Conservation (phyloP, 2,797 vertebrate genomes). For the Lophius americanus region DNA sequence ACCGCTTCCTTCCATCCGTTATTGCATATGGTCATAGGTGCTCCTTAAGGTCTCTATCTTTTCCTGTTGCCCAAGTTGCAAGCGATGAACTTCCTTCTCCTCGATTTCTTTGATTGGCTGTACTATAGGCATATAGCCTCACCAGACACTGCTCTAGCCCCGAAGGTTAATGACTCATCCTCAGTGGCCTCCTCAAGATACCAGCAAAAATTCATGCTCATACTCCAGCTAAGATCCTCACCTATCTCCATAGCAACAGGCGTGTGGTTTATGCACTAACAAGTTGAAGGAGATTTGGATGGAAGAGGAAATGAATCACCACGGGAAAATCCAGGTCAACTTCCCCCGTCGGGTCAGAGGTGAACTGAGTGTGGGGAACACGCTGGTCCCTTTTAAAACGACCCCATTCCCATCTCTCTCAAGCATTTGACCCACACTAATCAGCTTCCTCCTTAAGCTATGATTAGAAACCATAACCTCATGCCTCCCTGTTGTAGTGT, state of each 20-base stretch:
- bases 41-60: constrained; percentile 41
- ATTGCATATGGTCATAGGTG: constrained; percentile 11
- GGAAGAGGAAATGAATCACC: constrained; percentile 63
- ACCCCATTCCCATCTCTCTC: constrained; percentile 32
- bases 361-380: constrained; percentile 31
- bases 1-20: constrained; percentile 29
- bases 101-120: constrained; percentile 30
- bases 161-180: constrained; percentile 54
- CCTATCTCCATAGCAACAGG: constrained; percentile 51
- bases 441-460: constrained; percentile 57
- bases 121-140: constrained; percentile 12
- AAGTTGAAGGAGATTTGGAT: constrained; percentile 7
- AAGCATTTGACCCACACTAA: constrained; percentile 19
- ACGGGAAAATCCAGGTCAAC: constrained; percentile 55
- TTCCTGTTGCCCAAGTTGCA: constrained; percentile 25
- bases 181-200: constrained; percentile 24
- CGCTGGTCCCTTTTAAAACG: constrained; percentile 31
- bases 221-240: constrained; percentile 14
- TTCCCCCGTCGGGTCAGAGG: constrained; percentile 43
- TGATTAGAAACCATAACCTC: constrained; percentile 78
- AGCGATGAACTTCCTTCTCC: constrained; percentile 43
- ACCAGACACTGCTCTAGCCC: constrained; percentile 28
- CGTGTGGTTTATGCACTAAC: constrained; percentile 49
- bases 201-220: constrained; percentile 11
- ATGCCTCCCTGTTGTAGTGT: constrained; percentile 66